These are phyloP conservation scores for Pristiophorus japonicus DNA, from an alignment of 2,113 vertebrate genomes.

Conservation along the genomic window DNA sequence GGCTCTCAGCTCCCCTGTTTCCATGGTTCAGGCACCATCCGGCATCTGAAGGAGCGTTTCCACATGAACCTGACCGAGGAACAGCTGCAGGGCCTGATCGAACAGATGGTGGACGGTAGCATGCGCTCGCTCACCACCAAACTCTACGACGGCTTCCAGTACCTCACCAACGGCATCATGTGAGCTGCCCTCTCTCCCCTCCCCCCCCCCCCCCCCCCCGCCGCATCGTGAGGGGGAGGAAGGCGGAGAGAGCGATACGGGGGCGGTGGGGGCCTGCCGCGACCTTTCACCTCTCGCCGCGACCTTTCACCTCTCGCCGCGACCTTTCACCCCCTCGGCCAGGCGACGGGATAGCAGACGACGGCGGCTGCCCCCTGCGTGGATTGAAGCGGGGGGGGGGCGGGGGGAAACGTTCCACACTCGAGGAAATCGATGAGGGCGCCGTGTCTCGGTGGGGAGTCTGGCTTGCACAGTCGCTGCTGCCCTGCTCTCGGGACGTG, in stretches of 20 bases:
- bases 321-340: too few relatives aligned
- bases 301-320: too few relatives aligned
- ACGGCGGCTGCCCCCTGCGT: too few relatives aligned
- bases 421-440: too few relatives aligned
- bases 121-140: conserved; percentile 90
- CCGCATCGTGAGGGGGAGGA: rapidly evolving
- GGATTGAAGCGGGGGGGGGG: too few relatives aligned
- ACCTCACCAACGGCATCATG: conserved; percentile 98
- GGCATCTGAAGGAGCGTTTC: conserved; percentile 86
- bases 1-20: conserved; percentile 89
- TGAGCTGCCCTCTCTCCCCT: conserved; percentile 53
- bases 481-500: too few relatives aligned
- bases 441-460: too few relatives aligned
- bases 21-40: conserved; percentile 88
- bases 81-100: conserved; percentile 83
- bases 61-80: conserved; percentile 96
- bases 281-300: neutral
- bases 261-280: too few relatives aligned
- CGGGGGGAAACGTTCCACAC: too few relatives aligned
- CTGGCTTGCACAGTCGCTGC: too few relatives aligned
- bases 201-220: neutral
- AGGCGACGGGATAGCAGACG: too few relatives aligned
- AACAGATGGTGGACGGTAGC: conserved; percentile 88
- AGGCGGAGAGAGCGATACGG: neutral
- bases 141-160: conserved; percentile 93